Conservation (phyloP, 1,140 invertebrate species). For the Pogonognathellus flavescens region DNA sequence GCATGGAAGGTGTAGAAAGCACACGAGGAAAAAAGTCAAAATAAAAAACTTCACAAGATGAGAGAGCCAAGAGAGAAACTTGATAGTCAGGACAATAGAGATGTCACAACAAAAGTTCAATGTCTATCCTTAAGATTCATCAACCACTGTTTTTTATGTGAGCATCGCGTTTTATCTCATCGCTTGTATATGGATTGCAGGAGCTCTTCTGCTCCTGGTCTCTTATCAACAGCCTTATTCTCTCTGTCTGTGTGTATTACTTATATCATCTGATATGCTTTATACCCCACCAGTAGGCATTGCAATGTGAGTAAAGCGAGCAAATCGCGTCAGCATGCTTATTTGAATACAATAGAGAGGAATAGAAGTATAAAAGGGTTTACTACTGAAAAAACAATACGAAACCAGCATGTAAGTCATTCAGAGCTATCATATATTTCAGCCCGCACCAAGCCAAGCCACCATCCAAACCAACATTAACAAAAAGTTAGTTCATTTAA, state of each 20-base stretch:
- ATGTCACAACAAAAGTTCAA: conserved; percentile 55
- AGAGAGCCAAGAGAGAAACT: conserved; percentile 42
- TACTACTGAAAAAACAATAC: conserved; percentile 34
- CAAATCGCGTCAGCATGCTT: conserved; percentile 33
- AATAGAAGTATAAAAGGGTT: background rate
- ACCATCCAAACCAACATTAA: background rate
- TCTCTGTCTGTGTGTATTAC: background rate
- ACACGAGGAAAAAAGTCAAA: conserved; percentile 29
- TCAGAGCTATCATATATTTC: conserved; percentile 40
- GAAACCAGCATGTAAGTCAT: conserved; percentile 11
- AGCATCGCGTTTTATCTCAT: conserved; percentile 50
- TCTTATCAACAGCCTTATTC: background rate
- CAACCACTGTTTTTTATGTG: conserved; percentile 53
- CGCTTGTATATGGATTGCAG: conserved; percentile 20
- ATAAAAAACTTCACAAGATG: conserved; percentile 25
- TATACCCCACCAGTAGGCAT: background rate
- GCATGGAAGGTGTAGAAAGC: conserved; percentile 33
- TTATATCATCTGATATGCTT: no score
- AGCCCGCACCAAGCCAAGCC: background rate
- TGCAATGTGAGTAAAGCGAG: conserved; percentile 15
- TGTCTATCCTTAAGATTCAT: conserved; percentile 53
- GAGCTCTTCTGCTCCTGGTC: background rate
- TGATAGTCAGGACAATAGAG: conserved; percentile 57
- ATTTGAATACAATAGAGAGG: conserved; percentile 41
- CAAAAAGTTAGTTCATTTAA: conserved; percentile 7